Base-by-base conservation (phyloP, 2,888 invertebrate genomes). In the Trissolcus japonicus region DNA sequence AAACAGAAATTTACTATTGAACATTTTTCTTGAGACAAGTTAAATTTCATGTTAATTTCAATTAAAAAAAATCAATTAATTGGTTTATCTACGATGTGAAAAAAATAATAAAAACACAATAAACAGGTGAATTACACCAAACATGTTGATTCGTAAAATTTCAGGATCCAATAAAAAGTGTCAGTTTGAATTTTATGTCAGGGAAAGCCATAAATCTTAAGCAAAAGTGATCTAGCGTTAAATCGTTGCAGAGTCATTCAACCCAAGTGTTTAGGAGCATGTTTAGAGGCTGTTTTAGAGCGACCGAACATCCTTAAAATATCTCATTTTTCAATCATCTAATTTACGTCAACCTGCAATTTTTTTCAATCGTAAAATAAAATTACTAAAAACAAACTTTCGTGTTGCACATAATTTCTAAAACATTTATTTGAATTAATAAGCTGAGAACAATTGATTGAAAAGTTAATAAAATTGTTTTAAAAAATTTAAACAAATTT, bases 171-270 rank as follows among this genome's bases (percentile, higher is more conserved):
- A 4, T 46, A 46, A 46, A 46, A 46, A 46, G 46, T 16, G 14
- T 46, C 46, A 16, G 16, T 46, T n/a, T 35, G n/a, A 55, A 55
- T 29, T 55, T 35, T 14, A n/a, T 55, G 14, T 19, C 14, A 17
- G 17, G 35, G 29, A 25, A 55, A 25, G 55, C 7, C 55, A 55
- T 55, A 25, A 55, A 55, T 55, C 35, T 55, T 4, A n/a, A 35
- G 29, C 29, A 35, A 68, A 60, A 60, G 17, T 29, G 54, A 68
- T 53, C 53, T 60, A 21, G 46, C 57, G 57, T 50, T 67, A 67
- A 67, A 67, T 67, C 29, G 40, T 40, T 46, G 21, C 17, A 17
- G 57, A 57, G 66, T 67, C 57, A 51, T 67, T 67, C 50, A 67
- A 57, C 66, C 57, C 57, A 67, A 57, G 43, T 60, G 53, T 59